Conservation (phyloP, 2,888 invertebrate genomes). For the Napeogenes inachia region DNA sequence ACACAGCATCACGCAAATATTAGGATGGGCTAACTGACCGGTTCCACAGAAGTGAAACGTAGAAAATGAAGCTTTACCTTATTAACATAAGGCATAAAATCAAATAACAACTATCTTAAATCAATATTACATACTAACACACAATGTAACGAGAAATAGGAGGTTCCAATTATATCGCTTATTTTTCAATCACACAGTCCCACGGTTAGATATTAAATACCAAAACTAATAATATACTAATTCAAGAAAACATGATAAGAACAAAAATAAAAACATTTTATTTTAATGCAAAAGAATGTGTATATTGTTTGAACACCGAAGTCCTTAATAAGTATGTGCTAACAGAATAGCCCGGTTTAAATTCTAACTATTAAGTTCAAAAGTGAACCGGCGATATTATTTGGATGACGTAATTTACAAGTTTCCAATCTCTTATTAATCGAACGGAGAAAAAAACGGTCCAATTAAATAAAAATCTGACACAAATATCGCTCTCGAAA, state of each 20-base stretch:
- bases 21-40: constrained; percentile 56
- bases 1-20: constrained; percentile 60
- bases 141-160: constrained; percentile 22
- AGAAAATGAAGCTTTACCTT: constrained; percentile 20
- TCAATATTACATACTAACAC: constrained; percentile 17
- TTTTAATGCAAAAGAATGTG: not conserved
- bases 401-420: constrained; percentile 16
- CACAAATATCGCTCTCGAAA: constrained; percentile 39
- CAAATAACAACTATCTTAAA: constrained; percentile 1
- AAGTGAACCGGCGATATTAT: constrained; percentile 7
- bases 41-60: constrained; percentile 36
- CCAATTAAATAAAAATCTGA: constrained; percentile 50
- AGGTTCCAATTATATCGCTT: constrained; percentile 27
- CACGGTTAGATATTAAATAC: constrained; percentile 17
- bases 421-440: constrained; percentile 27
- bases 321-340: not conserved
- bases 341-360: too few species aligned
- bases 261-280: too few species aligned
- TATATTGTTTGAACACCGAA: not conserved
- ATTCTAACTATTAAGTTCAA: constrained; percentile 3
- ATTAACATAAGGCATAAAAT: constrained; percentile 45
- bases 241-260: too few species aligned
- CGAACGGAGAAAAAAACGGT: constrained; percentile 37
- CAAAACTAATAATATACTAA: too few species aligned
- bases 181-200: constrained; percentile 27